phyloP scores from a whole-genome alignment of 2,888 invertebrate species.

The Chymomyza fuscimana region DNA sequence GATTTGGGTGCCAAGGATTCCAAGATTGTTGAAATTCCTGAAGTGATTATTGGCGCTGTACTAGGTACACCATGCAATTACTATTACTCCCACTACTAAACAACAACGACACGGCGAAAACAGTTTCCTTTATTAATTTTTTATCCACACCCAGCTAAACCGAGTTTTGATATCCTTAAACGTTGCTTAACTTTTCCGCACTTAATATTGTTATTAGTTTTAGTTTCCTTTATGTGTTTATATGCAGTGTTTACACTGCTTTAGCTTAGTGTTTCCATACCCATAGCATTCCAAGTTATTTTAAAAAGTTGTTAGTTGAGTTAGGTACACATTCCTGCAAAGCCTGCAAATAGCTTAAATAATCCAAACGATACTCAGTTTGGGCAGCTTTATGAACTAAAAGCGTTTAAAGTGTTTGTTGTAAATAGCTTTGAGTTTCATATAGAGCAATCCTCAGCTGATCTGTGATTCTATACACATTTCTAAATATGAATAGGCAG shows the following conservation, averaged over 20 bases:
- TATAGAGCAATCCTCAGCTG: background rate
- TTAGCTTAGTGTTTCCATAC: background rate
- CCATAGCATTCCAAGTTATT: background rate
- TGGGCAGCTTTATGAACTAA: background rate
- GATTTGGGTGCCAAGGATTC: conserved; percentile 89
- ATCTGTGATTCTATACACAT: background rate
- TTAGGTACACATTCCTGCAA: too few relatives aligned
- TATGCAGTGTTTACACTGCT: background rate
- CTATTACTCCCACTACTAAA: conserved; percentile 78
- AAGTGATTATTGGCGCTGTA: conserved; percentile 98
- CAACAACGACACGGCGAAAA: conserved; percentile 15
- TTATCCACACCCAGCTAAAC: conserved; percentile 17
- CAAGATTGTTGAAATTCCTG: conserved; percentile 96
- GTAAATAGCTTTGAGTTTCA: conserved; percentile 14
- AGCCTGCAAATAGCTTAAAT: background rate
- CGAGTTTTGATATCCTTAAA: background rate
- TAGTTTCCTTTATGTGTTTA: background rate
- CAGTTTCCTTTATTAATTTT: background rate
- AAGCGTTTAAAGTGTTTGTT: conserved; percentile 21
- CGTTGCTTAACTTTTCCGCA: background rate
- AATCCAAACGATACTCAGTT: background rate
- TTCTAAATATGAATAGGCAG: background rate
- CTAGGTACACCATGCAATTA: conserved; percentile 84
- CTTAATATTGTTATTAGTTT: background rate
- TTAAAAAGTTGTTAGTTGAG: too few relatives aligned